Percentiles rank a stretch among this genome's conserved stretches.
phyloP scores from a whole-genome alignment of 2,797 vertebrate genomes.

The Periophthalmus magnuspinnatus region DNA sequence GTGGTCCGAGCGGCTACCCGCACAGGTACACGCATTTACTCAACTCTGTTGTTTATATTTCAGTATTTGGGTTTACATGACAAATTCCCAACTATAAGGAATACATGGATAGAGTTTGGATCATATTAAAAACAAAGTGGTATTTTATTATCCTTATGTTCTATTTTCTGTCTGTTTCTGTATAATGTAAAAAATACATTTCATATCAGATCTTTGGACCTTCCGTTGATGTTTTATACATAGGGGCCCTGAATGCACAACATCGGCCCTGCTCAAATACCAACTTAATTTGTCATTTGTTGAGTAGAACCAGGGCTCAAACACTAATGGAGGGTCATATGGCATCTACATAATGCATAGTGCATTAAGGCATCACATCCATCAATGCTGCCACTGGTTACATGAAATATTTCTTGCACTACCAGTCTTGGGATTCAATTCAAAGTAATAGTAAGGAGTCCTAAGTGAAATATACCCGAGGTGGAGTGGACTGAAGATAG shows the following conservation, averaged over 20 bases:
- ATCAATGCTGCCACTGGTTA: conserved; percentile 42
- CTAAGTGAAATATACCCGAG: conserved; percentile 27
- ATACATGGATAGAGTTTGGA: too few species aligned
- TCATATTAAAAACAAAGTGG: too few species aligned
- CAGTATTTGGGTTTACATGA: background rate
- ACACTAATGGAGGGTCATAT: conserved; percentile 43
- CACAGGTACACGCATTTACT: conserved; percentile 60
- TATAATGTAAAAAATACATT: background rate
- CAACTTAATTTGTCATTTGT: conserved; percentile 7
- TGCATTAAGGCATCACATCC: conserved; percentile 61
- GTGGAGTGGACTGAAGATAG: conserved; percentile 29
- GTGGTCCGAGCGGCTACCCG: conserved; percentile 81
- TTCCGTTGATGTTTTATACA: background rate
- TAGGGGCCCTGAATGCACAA: background rate
- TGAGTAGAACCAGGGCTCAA: conserved; percentile 27
- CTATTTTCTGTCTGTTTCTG: too few species aligned
- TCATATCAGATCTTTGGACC: background rate
- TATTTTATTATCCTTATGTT: too few species aligned
- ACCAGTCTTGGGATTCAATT: conserved; percentile 37
- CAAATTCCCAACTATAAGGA: background rate
- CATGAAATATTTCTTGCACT: conserved; percentile 29
- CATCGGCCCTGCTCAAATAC: background rate
- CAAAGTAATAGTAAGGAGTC: conserved; percentile 43
- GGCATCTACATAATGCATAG: conserved; percentile 46
- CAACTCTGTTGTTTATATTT: background rate